Percentiles rank a stretch among this genome's conserved stretches.
Evolutionary conservation across 2,888 invertebrate genomes (phyloP).

Genomic region (Troilus luridus): DNA sequence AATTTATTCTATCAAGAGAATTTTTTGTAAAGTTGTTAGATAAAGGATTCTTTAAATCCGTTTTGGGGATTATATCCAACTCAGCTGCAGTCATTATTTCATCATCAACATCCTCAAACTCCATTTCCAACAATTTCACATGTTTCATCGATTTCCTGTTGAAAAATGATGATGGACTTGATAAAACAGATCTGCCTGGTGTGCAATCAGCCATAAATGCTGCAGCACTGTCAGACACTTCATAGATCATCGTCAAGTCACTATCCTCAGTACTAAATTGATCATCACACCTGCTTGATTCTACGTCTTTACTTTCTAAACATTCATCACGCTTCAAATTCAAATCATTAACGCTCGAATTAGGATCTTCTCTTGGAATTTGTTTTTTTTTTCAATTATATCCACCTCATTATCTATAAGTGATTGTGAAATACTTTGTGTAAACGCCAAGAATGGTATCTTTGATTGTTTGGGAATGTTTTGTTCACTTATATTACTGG

Average conservation of each 20-base stretch:
- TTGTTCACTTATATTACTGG: neutral
- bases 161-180: conserved; percentile 62
- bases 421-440: conserved; percentile 65
- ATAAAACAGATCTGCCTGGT: conserved; percentile 53
- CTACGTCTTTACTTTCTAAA: neutral
- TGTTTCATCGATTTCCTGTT: conserved; percentile 40
- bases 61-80: neutral
- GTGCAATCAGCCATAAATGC: conserved; percentile 69
- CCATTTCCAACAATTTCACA: conserved; percentile 35
- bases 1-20: neutral
- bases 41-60: neutral
- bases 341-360: neutral
- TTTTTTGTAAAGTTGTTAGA: neutral
- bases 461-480: conserved; percentile 1
- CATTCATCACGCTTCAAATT: neutral
- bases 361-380: neutral
- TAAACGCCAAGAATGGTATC: conserved; percentile 65
- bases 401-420: conserved; percentile 64
- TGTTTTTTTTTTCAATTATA: conserved; percentile 8
- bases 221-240: conserved; percentile 68
- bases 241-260: conserved; percentile 66
- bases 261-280: neutral
- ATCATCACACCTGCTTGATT: neutral
- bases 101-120: conserved; percentile 49
- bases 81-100: conserved; percentile 43